Evolutionary conservation across 2,888 invertebrate species (phyloP), one percentile per base, ranked within the genome.

Genomic region (Patella caerulea): DNA sequence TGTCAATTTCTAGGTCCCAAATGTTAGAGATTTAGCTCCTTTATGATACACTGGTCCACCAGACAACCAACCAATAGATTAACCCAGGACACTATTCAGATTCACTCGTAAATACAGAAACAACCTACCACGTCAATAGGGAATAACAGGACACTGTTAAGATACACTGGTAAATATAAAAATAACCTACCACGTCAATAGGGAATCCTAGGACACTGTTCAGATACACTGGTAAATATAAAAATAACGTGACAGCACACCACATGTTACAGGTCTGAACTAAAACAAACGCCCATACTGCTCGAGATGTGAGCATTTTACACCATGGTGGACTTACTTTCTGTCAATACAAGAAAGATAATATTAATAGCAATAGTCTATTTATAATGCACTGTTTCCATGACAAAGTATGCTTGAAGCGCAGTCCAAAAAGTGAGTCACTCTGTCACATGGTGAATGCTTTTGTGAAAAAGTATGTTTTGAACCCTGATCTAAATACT

Each of bases 201-300:
- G 54, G 29, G 19, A 76, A 76, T 45, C 56, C 55, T 11, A 76
- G 59, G 12, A 76, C 71, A 45, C 72, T 72, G 19, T 72, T 72
- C 52, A 76, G 59, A 72, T 76, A 76, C 9, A 72, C 59, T 7
- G 76, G 76, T 17, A 76, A 70, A 45, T 55, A 76, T 7, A 70
- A 15, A 15, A 71, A 56, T 34, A 72, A 71, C 4, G 72, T 71
- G 3, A 45, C 56, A 7, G 71, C 71, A 56, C 71, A 71, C 72
- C 76, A 76, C 56, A 45, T 76, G 19, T 76, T 71, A 15, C 70
- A 70, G 3, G 76, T 72, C 45, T 76, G 76, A 12, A 71, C 56
- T 3, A 71, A 15, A 24, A 72, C 34, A 45, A 19, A 71, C 2
- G 76, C 76, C 55, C 71, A 72, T 19, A 76, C 53, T 17, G 76